A percentile compares a stretch with the other conserved stretches of the same genome.
These are phyloP conservation scores for Apteryx mantelli DNA, from an alignment of 2,113 vertebrate genomes.

Conservation along the genomic window DNA sequence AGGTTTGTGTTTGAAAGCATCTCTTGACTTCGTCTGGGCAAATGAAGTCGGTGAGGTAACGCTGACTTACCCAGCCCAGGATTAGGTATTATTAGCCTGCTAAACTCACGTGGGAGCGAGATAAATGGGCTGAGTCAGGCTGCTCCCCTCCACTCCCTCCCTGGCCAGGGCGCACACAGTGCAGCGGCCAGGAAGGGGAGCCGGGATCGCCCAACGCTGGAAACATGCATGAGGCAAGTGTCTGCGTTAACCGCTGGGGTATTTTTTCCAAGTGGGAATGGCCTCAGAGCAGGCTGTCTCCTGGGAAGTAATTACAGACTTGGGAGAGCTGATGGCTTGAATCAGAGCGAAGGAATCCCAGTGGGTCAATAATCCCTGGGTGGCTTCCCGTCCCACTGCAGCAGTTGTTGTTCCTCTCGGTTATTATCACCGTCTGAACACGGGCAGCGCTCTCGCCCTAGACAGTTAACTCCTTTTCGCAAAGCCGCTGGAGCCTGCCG, in stretches of 20 bases:
- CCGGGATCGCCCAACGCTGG: not conserved
- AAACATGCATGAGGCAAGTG: not conserved
- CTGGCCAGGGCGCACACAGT: no score
- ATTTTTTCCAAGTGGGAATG: not conserved
- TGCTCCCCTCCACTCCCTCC: not conserved
- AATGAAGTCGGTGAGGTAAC: rapidly evolving
- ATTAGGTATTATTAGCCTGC: rapidly evolving
- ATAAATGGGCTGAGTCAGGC: not conserved
- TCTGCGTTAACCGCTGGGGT: not conserved
- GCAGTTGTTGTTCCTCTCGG: not conserved
- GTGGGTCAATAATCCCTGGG: not conserved
- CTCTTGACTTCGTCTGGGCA: not conserved
- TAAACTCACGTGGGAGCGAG: rapidly evolving
- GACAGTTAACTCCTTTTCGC: not conserved
- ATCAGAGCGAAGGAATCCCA: not conserved
- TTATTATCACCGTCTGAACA: not conserved
- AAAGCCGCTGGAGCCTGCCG: rapidly evolving
- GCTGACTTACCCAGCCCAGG: not conserved
- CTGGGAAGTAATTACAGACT: not conserved
- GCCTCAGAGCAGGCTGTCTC: not conserved
- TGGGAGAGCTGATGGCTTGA: not conserved
- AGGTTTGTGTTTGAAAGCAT: not conserved
- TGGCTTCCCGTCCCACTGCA: not conserved
- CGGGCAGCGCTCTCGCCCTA: not conserved
- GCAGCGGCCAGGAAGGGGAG: not conserved